These are phyloP conservation scores for Macrochelys suwanniensis DNA, from an alignment of 2,797 vertebrate genomes.

Conservation along the genomic window DNA sequence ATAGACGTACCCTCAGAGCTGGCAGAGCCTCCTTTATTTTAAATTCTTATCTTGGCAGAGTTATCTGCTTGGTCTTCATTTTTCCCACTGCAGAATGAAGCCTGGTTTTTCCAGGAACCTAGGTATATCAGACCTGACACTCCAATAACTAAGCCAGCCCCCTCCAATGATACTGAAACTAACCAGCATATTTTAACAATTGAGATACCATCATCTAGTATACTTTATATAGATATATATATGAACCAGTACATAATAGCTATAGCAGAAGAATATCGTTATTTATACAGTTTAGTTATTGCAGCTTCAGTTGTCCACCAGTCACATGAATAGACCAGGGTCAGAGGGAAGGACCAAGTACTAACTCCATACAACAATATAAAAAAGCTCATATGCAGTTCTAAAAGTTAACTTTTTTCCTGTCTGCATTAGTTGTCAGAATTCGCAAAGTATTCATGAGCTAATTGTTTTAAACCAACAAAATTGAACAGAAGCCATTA, in stretches of 20 bases:
- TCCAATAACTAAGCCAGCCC: background rate
- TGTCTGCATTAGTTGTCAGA: conserved; percentile 50
- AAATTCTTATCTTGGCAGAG: background rate
- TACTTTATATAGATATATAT: background rate
- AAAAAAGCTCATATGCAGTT: conserved; percentile 7
- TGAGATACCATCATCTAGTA: background rate
- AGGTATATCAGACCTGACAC: background rate
- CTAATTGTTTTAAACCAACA: conserved; percentile 38
- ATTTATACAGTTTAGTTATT: background rate
- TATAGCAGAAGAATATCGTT: background rate
- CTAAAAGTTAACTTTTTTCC: conserved; percentile 53
- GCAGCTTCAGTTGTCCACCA: background rate
- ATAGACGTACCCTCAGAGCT: no score
- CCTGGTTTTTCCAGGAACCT: background rate
- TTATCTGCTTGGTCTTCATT: background rate
- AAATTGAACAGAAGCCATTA: conserved; percentile 21
- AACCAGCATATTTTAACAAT: background rate
- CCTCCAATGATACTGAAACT: background rate
- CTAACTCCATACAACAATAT: conserved; percentile 24
- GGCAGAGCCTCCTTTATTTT: background rate
- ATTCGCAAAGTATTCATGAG: background rate
- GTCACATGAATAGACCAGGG: background rate
- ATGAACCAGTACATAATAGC: background rate
- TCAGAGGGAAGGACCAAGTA: background rate
- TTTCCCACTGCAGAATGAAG: background rate